Conservation (phyloP, 2,888 invertebrate species). For the Campoplex nolae region DNA sequence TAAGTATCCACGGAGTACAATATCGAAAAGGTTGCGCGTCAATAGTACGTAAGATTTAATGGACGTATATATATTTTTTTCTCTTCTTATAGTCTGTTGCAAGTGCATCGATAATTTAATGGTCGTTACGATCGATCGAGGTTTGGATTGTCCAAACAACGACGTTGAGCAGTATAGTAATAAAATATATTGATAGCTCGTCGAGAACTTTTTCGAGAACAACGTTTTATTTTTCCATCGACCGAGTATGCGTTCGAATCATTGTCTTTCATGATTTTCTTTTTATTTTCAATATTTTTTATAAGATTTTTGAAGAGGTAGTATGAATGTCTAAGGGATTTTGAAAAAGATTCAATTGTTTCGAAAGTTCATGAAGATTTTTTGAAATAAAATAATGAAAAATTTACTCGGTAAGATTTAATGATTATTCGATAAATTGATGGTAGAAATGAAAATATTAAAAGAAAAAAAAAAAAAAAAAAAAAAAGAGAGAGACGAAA, state of each 20-base stretch:
- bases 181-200: conserved; percentile 1
- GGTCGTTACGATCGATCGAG: conserved; percentile 56
- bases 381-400: background rate
- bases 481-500: background rate
- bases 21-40: conserved; percentile 25
- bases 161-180: background rate
- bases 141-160: conserved; percentile 26
- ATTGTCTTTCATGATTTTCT: background rate
- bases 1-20: background rate
- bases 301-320: background rate
- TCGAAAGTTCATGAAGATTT: background rate
- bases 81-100: conserved; percentile 5
- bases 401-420: background rate
- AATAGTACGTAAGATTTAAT: conserved; percentile 55
- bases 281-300: background rate
- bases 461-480: background rate
- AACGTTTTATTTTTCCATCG: background rate
- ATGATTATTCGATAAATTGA: background rate
- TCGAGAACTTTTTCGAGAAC: background rate
- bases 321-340: background rate
- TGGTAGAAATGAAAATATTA: background rate
- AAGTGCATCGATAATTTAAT: conserved; percentile 58
- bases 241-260: background rate
- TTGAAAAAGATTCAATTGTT: background rate
- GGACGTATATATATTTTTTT: conserved; percentile 10